Base-by-base conservation (phyloP, 2,888 invertebrate genomes). In the Slavum lentiscoides region DNA sequence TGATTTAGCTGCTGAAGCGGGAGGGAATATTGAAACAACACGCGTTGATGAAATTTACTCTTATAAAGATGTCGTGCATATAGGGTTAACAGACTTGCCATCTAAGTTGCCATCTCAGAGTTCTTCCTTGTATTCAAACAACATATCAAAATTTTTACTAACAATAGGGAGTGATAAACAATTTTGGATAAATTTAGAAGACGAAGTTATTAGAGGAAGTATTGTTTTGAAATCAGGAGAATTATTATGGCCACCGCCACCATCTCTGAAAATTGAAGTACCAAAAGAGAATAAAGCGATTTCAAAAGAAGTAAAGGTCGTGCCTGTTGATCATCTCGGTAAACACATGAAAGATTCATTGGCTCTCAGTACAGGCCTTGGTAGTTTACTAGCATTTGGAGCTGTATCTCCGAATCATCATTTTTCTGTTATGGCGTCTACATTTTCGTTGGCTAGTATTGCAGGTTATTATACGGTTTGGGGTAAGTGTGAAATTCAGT, bases 391-490 rank as follows among this genome's bases (percentile, higher is more conserved):
- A 81, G 90, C 90, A 8, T 87, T 94, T 55, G 94, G 93, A 61
- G 88, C 91, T 81, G 90, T 89, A 0, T 92, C 94, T n/a, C 95
- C 95, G 0, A 94, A 94, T 86, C 89, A 93, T 21, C 92, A 92
- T 49, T 95, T 96, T 85, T 93, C 94, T 0, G 91, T 93, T 1
- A 96, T 95, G 94, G 90, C 94, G 62, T 94, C 95, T 0, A 94
- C 94, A 0, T 91, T 96, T 84, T 93, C 94, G 55, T 87, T 96
- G 83, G 90, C 94, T 83, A 93, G 94, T 86, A 90, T 92, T 85
- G 94, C 94, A 30, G 91, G 91, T 59, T 95, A 95, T 87, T 94
- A 95, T 88, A 95, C 95, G 1, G 95, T 95, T 19, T 96, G 95
- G 95, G 94, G 94, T 80, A 37, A 77, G 61, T 77, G 11, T 55